phyloP scores from a whole-genome alignment of 1,140 invertebrate species.

The Mactra quadrangularis region DNA sequence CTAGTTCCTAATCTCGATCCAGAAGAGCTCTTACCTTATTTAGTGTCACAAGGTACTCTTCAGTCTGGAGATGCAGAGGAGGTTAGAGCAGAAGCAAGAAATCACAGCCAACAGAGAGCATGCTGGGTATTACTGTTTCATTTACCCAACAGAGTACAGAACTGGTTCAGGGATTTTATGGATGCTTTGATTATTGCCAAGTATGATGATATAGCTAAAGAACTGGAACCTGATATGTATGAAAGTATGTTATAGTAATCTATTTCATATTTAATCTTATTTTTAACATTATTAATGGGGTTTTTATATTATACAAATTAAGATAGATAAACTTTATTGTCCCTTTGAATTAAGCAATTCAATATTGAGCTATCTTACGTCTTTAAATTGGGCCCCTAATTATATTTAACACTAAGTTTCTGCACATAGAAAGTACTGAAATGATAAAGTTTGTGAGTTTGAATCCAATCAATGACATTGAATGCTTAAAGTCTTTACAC shows the following conservation, averaged over 20 bases:
- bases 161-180: slow-evolving; percentile 53
- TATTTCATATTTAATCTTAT: background rate
- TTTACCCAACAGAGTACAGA: slow-evolving; percentile 19
- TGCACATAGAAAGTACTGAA: too few relatives aligned
- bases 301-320: too few relatives aligned
- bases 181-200: slow-evolving; percentile 25
- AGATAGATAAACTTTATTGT: too few relatives aligned
- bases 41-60: background rate
- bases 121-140: slow-evolving; percentile 34
- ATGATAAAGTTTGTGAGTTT: too few relatives aligned
- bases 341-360: too few relatives aligned
- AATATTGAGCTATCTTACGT: too few relatives aligned
- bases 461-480: too few relatives aligned
- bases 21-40: background rate
- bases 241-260: slow-evolving; percentile 27
- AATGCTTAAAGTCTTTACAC: too few relatives aligned
- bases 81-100: slow-evolving; percentile 18
- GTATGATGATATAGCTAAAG: slow-evolving; percentile 27
- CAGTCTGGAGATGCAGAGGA: slow-evolving; percentile 37
- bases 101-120: slow-evolving; percentile 37
- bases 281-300: background rate
- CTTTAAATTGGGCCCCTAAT: too few relatives aligned
- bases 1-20: slow-evolving; percentile 24
- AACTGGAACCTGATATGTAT: slow-evolving; percentile 47
- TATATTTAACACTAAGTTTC: too few relatives aligned